A percentile compares a stretch with the other conserved stretches of the same genome.
Conservation (phyloP, 1,140 invertebrate genomes). For the Manduca sexta region DNA sequence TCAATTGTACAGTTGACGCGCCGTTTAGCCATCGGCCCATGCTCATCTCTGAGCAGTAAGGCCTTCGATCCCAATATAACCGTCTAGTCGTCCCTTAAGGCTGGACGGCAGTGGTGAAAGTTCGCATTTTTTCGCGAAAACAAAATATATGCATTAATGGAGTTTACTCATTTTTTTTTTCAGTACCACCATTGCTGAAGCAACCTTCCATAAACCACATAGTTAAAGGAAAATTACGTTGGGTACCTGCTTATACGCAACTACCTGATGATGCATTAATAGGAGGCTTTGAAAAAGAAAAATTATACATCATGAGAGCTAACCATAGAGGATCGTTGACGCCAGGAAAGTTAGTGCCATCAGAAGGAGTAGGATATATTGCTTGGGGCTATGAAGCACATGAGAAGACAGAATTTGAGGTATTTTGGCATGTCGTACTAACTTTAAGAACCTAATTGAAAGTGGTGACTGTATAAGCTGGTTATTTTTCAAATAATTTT, state of each 20-base stretch:
- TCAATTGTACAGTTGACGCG: no score
- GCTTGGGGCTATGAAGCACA: constrained; percentile 84
- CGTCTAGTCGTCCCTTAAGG: no score
- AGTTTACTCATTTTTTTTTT: no score
- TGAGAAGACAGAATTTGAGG: constrained; percentile 80
- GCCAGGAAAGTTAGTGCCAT: constrained; percentile 80
- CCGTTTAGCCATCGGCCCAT: no score
- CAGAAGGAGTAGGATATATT: constrained; percentile 79
- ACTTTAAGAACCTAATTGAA: no score
- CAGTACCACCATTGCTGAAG: constrained; percentile 28
- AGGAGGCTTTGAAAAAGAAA: constrained; percentile 79
- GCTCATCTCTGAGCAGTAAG: no score
- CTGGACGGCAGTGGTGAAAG: no score
- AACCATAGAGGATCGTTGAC: constrained; percentile 76
- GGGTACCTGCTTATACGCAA: constrained; percentile 19
- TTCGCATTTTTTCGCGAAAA: no score
- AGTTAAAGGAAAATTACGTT: constrained; percentile 23
- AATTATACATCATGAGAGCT: constrained; percentile 77
- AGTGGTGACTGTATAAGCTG: no score
- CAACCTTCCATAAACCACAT: constrained; percentile 18
- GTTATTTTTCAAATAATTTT: no score
- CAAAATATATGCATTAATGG: no score
- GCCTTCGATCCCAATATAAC: no score
- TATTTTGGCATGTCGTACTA: constrained; percentile 34
- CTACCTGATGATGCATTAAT: constrained; percentile 80